A percentile compares a stretch with the other conserved stretches of the same genome.
Conservation (phyloP, 2,888 invertebrate genomes). For the Cremastinae sp. region DNA sequence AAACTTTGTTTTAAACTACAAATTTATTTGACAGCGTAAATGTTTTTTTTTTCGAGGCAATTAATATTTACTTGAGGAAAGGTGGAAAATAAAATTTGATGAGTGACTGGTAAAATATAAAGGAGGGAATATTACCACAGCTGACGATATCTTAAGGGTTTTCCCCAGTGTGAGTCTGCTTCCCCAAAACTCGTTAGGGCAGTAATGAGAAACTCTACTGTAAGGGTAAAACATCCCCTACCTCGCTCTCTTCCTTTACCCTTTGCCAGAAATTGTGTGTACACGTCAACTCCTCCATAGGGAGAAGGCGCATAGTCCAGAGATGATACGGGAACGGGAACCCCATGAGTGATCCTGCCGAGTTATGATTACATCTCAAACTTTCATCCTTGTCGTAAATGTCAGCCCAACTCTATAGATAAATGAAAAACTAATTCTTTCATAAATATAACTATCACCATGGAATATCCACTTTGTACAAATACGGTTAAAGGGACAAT, state of each 20-base stretch:
- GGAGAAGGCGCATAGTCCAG: background rate
- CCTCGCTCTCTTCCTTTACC: background rate
- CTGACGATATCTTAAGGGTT: slow-evolving; percentile 20
- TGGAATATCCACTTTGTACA: too few species aligned
- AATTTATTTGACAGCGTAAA: too few species aligned
- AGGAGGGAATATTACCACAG: slow-evolving; percentile 23
- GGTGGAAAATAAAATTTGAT: too few species aligned
- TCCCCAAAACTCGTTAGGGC: slow-evolving; percentile 54
- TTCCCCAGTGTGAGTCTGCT: slow-evolving; percentile 29
- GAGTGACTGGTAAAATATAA: background rate
- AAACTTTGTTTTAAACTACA: too few species aligned
- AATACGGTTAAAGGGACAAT: too few species aligned
- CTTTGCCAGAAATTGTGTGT: slow-evolving; percentile 3
- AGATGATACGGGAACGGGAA: slow-evolving; percentile 11
- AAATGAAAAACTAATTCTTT: background rate
- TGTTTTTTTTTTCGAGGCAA: too few species aligned
- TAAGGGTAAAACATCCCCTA: slow-evolving; percentile 20
- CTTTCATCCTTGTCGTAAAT: slow-evolving; percentile 12
- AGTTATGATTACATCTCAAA: slow-evolving; percentile 34
- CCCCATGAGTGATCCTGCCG: slow-evolving; percentile 26
- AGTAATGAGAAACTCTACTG: slow-evolving; percentile 54
- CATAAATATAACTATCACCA: too few species aligned
- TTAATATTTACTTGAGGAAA: too few species aligned
- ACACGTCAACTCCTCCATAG: slow-evolving; percentile 26
- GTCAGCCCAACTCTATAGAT: background rate